Conservation (phyloP, 2,797 vertebrate genomes). For the Bufotes viridis region DNA sequence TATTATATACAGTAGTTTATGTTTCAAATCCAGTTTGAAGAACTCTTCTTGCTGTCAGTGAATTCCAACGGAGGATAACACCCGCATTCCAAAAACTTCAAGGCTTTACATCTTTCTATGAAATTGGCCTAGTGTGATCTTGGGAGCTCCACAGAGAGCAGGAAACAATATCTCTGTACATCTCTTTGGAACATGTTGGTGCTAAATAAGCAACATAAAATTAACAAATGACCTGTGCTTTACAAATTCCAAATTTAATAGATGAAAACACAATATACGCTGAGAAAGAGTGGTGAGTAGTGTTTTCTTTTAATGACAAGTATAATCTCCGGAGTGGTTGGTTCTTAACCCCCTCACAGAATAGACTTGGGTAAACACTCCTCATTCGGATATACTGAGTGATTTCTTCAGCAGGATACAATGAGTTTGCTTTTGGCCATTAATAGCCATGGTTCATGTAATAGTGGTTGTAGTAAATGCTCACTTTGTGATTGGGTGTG, state of each 20-base stretch:
- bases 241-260: background rate
- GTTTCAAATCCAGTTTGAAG: too few relatives aligned
- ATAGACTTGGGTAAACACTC: constrained; percentile 45
- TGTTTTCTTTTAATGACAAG: background rate
- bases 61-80: too few relatives aligned
- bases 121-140: background rate
- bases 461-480: constrained; percentile 30
- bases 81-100: too few relatives aligned
- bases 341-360: constrained; percentile 23
- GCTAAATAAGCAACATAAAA: background rate
- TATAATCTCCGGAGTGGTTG: background rate
- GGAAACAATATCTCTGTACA: background rate
- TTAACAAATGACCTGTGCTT: background rate
- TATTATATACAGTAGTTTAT: too few relatives aligned
- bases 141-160: too few relatives aligned
- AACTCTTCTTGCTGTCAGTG: too few relatives aligned
- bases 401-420: constrained; percentile 36
- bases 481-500: constrained; percentile 49
- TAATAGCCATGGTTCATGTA: constrained; percentile 53
- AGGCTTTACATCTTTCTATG: too few relatives aligned
- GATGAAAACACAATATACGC: background rate
- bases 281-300: too few relatives aligned
- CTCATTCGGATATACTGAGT: constrained; percentile 25
- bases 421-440: constrained; percentile 56
- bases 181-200: background rate